phyloP scores from a whole-genome alignment of 2,113 vertebrate species.

The Apeltes quadracus region DNA sequence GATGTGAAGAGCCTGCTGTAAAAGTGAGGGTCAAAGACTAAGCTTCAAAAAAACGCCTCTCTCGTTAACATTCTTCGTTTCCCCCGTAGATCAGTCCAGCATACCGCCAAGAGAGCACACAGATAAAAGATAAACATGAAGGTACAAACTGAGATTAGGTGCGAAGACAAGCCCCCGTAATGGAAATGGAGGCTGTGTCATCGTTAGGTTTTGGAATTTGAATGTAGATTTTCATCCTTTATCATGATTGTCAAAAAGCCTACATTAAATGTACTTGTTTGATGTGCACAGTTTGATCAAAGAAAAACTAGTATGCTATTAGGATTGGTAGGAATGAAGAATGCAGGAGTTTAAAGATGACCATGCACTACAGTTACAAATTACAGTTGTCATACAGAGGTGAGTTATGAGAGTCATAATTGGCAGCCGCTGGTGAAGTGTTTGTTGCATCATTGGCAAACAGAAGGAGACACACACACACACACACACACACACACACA shows the following conservation, averaged over 20 bases:
- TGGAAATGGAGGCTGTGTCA: background rate
- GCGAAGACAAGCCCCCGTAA: background rate
- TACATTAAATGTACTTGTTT: too few relatives aligned
- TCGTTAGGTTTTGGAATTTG: background rate
- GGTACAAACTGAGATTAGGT: background rate
- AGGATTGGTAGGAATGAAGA: background rate
- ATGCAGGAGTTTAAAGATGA: background rate
- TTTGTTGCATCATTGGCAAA: constrained; percentile 20
- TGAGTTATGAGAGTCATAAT: constrained; percentile 23
- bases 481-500: background rate
- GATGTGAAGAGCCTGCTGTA: constrained; percentile 6
- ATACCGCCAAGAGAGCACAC: constrained; percentile 7
- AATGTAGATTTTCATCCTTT: background rate
- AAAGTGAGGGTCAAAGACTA: constrained; percentile 8
- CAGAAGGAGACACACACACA: too few relatives aligned
- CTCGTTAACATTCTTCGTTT: constrained; percentile 31
- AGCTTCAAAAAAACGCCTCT: constrained; percentile 8
- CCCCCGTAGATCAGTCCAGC: background rate
- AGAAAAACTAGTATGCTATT: background rate
- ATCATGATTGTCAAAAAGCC: background rate
- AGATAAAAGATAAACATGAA: background rate
- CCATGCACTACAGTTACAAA: too few relatives aligned
- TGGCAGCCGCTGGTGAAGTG: constrained; percentile 29
- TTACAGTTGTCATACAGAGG: too few relatives aligned
- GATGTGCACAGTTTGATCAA: background rate